Percentiles rank a stretch among this genome's conserved stretches.
phyloP scores from a whole-genome alignment of 2,888 invertebrate species.

The Schrankia costaestrigalis region DNA sequence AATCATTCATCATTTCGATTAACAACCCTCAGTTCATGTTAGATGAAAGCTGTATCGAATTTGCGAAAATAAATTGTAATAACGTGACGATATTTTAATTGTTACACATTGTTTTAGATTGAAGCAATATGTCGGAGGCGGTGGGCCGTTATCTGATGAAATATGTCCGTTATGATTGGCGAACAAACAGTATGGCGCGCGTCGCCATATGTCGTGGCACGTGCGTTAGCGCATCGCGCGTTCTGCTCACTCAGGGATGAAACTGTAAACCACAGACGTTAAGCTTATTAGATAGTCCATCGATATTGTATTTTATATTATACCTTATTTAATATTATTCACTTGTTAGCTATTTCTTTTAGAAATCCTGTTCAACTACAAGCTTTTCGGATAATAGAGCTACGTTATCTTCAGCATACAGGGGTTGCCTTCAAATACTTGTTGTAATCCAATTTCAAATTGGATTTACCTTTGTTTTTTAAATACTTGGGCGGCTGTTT shows the following conservation, averaged over 20 bases:
- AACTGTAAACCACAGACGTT: slow-evolving; percentile 48
- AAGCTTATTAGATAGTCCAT: slow-evolving; percentile 10
- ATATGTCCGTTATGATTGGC: slow-evolving; percentile 81
- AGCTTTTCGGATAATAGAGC: no score
- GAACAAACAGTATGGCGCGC: slow-evolving; percentile 80
- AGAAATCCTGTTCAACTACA: no score
- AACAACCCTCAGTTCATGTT: slow-evolving; percentile 19
- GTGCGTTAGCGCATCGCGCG: slow-evolving; percentile 74
- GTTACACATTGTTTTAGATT: slow-evolving; percentile 75
- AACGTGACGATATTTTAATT: slow-evolving; percentile 64
- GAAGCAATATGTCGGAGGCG: slow-evolving; percentile 67
- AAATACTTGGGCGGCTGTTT: no score
- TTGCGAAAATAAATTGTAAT: slow-evolving; percentile 35
- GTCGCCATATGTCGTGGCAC: slow-evolving; percentile 78
- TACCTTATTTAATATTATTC: not conserved
- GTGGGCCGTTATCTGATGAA: slow-evolving; percentile 79
- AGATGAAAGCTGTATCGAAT: slow-evolving; percentile 60
- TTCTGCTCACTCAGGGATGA: slow-evolving; percentile 75
- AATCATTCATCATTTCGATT: slow-evolving; percentile 2
- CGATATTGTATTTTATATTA: not conserved
- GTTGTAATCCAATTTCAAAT: no score
- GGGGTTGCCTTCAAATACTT: no score
- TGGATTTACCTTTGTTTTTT: no score
- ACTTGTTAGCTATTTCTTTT: not conserved
- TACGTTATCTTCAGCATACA: no score